A percentile compares a stretch with the other conserved stretches of the same genome.
Evolutionary conservation across 1,140 invertebrate genomes (phyloP).

Genomic region (Globodera ellingtonae): DNA sequence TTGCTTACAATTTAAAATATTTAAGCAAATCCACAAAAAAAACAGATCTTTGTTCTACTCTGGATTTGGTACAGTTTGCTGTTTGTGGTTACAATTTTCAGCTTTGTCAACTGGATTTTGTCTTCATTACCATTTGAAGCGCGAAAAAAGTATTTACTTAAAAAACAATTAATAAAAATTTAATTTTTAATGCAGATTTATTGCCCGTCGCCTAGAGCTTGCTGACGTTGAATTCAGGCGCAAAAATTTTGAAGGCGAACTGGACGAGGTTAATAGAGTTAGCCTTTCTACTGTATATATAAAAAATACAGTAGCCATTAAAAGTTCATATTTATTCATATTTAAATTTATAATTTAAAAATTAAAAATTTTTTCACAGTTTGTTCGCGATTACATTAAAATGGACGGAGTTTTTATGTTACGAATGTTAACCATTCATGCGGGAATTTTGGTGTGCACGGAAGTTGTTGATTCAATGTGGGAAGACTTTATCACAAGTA

Average conservation of each 20-base stretch:
- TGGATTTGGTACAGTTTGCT: conserved; percentile 70
- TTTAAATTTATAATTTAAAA: not conserved
- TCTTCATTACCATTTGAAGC: conserved; percentile 57
- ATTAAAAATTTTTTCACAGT: conserved; percentile 39
- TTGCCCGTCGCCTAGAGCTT: conserved; percentile 59
- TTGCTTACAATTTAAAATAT: not conserved
- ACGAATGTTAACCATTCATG: conserved; percentile 63
- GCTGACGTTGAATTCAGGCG: conserved; percentile 62
- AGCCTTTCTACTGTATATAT: not conserved
- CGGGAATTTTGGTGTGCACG: conserved; percentile 59
- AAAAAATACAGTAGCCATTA: not conserved
- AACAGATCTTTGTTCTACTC: conserved; percentile 66
- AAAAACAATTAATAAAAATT: conserved; percentile 6
- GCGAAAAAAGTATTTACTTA: conserved; percentile 39
- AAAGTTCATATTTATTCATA: conserved; percentile 18
- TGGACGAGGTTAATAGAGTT: conserved; percentile 43
- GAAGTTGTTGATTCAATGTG: conserved; percentile 46
- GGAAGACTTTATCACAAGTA: conserved; percentile 30
- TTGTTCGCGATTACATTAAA: conserved; percentile 61
- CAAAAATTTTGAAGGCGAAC: conserved; percentile 43
- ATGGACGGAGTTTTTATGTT: conserved; percentile 62
- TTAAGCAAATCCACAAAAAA: not conserved
- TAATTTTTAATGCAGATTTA: conserved; percentile 54
- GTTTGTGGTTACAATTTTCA: conserved; percentile 66
- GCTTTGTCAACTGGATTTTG: conserved; percentile 54